Base-by-base conservation (phyloP, 1,140 invertebrate species). In the Lycorma delicatula region DNA sequence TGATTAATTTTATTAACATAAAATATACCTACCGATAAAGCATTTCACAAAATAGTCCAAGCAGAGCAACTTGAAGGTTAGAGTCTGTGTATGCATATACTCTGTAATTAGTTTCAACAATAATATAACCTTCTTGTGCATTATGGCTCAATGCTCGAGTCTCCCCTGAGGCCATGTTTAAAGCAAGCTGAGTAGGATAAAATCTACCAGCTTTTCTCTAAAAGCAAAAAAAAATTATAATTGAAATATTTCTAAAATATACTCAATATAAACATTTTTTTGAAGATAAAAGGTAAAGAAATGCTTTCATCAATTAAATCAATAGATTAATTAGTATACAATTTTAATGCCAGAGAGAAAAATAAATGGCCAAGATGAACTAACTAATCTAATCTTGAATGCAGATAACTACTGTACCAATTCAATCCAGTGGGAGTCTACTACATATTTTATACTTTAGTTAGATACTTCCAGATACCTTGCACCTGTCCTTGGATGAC, bases 31-130 rank as follows among this genome's bases (percentile, higher is more conserved):
- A 86, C 83, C 90, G 87, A 73, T 94, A 96, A 23, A 94, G 72
- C 66, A 96, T 80, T 74, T 97, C 90, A 48, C 87, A 91, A 69
- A 98, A 98, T 11, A 98, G 75, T 6, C 88, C 90, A 31, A 98
- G 74, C 31, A 98, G 75, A 6, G 94, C 91, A 7, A 96, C 87
- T 77, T 97, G 91, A 34, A 98, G 79, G 68, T 86, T 86, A 38
- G 92, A 95, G 72, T 93, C 87, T 51, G 94, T 97, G 69, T 98
- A 98, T 11, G 94, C 95, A 73, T 97, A 97, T 18, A 97, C 83
- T 62, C 94, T 77, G 71, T 96, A 98, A 79, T 98, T 98, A 20
- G 95, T 98, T 79, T 98, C 95, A 13, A 97, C 90, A 47, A 98
- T 76, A 54, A 98, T 87, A 71, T 92, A 96, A 18, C 94, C 93